Conservation (phyloP, 2,888 invertebrate species). For the Tribolium freemani region DNA sequence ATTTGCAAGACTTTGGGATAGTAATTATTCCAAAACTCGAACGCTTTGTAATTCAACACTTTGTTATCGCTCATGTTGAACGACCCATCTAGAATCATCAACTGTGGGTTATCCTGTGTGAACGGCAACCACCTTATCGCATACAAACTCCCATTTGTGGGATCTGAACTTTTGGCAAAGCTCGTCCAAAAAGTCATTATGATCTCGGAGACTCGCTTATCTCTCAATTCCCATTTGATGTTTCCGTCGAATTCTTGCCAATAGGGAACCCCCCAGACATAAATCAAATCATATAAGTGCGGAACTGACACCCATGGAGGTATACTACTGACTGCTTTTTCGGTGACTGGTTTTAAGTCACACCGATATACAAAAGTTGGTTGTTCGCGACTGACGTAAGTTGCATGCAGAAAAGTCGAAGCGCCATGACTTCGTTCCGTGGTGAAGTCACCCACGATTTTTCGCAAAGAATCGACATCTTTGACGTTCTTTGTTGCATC, state of each 20-base stretch:
- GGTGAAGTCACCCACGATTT: conserved; percentile 79
- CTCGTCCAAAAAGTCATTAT: conserved; percentile 87
- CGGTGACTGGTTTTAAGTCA: conserved; percentile 80
- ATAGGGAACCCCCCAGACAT: conserved; percentile 86
- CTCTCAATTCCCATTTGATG: conserved; percentile 81
- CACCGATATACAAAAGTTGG: conserved; percentile 82
- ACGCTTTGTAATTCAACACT: conserved; percentile 80
- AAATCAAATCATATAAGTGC: conserved; percentile 85
- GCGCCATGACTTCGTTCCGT: conserved; percentile 82
- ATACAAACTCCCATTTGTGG: conserved; percentile 78
- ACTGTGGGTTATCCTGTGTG: conserved; percentile 76
- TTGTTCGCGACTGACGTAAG: conserved; percentile 72
- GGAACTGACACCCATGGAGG: conserved; percentile 86
- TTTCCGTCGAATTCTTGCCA: conserved; percentile 74
- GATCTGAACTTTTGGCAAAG: conserved; percentile 82
- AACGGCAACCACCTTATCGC: conserved; percentile 82
- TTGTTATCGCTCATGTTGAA: conserved; percentile 81
- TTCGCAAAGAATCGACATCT: conserved; percentile 74
- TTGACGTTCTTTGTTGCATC: conserved; percentile 76
- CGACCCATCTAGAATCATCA: conserved; percentile 81
- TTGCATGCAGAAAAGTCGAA: conserved; percentile 79
- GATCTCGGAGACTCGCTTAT: conserved; percentile 83
- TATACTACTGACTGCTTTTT: conserved; percentile 75
- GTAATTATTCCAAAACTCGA: conserved; percentile 88
- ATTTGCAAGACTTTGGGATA: conserved; percentile 83